Percentiles rank a stretch among this genome's conserved stretches.
These are phyloP conservation scores for Eumeta japonica DNA, from an alignment of 1,140 invertebrate species.

Conservation along the genomic window DNA sequence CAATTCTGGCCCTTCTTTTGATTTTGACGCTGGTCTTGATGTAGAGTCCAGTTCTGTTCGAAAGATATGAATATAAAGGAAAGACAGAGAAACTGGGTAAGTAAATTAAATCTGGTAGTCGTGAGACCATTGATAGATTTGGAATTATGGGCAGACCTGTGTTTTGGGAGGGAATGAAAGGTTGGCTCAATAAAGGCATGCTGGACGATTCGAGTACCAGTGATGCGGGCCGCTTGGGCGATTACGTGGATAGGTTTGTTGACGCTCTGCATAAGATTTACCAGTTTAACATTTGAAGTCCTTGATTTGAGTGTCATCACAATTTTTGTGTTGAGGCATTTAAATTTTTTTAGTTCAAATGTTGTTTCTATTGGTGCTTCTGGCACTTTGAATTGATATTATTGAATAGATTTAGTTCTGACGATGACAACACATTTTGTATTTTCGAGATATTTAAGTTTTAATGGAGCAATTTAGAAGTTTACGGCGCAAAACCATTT, in stretches of 20 bases:
- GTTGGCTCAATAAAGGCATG: background rate
- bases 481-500: no score
- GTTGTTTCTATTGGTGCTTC: no score
- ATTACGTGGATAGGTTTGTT: background rate
- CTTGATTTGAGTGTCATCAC: background rate
- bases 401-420: no score
- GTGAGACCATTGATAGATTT: background rate
- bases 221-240: background rate
- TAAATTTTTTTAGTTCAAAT: background rate
- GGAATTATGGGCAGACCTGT: background rate
- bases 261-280: slow-evolving; percentile 1
- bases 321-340: background rate
- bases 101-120: background rate
- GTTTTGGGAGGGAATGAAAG: background rate
- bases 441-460: no score
- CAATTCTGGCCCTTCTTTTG: no score
- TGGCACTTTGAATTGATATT: no score
- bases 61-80: no score
- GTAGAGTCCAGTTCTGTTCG: no score
- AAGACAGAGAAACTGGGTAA: no score
- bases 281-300: background rate
- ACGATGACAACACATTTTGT: no score
- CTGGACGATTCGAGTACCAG: slow-evolving; percentile 1
- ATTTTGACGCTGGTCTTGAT: no score
- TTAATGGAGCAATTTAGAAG: no score